Conservation (phyloP, 2,113 vertebrate species). For the Chamaea fasciata region DNA sequence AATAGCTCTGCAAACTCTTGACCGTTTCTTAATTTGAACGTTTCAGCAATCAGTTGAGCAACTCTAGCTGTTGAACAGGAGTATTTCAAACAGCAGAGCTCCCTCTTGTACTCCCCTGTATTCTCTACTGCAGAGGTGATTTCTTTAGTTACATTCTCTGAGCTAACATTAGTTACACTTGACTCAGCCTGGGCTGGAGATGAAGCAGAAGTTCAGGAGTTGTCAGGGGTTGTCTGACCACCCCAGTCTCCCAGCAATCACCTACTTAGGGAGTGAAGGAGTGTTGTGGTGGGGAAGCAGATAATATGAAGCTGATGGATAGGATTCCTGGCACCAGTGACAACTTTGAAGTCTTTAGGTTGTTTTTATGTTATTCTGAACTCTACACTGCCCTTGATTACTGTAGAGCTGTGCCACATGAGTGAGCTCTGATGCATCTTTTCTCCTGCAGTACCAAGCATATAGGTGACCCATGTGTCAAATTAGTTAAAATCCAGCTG, state of each 20-base stretch:
- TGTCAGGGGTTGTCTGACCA: not conserved
- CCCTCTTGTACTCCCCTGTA: not conserved
- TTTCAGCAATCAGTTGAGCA: not conserved
- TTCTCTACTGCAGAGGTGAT: not conserved
- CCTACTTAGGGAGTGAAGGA: not conserved
- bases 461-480: not conserved
- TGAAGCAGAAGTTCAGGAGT: not conserved
- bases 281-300: rapidly evolving
- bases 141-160: not conserved
- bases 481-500: not conserved
- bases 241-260: not conserved
- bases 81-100: not conserved
- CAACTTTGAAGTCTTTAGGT: not conserved
- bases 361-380: not conserved
- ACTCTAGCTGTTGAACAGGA: not conserved
- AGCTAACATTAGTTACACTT: no score
- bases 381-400: not conserved
- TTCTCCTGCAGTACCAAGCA: not conserved
- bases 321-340: not conserved
- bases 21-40: not conserved
- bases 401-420: not conserved
- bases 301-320: not conserved
- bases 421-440: not conserved
- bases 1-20: not conserved
- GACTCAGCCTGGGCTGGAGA: not conserved